Conservation (phyloP, 2,797 vertebrate species). For the Ceryle rudis region DNA sequence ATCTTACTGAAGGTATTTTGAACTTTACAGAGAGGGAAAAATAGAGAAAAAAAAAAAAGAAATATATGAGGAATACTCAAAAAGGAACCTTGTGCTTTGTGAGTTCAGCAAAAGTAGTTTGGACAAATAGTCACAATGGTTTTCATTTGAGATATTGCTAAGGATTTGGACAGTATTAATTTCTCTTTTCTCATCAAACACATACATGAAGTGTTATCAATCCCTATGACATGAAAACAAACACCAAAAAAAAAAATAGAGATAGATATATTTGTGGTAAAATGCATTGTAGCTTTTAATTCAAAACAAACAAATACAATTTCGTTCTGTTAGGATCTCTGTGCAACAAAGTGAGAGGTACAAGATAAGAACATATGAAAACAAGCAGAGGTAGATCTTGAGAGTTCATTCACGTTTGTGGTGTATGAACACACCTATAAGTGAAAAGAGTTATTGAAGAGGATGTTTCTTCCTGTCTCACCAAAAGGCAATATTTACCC, state of each 20-base stretch:
- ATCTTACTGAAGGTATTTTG: background rate
- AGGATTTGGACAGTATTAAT: background rate
- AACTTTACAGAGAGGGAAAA: background rate
- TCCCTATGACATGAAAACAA: background rate
- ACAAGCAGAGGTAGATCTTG: background rate
- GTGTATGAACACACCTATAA: background rate
- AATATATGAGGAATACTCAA: background rate
- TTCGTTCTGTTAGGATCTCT: background rate
- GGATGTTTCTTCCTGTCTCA: background rate
- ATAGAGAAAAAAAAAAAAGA: background rate
- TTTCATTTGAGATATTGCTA: background rate
- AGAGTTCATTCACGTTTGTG: background rate
- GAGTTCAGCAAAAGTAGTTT: background rate
- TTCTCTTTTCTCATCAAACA: background rate
- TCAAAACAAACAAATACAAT: background rate
- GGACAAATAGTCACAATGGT: background rate
- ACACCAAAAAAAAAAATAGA: background rate
- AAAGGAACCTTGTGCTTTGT: accelerated
- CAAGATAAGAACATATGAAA: background rate
- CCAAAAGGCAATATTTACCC: background rate
- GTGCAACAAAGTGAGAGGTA: background rate
- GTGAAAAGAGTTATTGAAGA: background rate
- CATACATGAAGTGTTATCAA: background rate
- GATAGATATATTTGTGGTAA: background rate
- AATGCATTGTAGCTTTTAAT: background rate